Percentiles rank a stretch among this genome's conserved stretches.
These are phyloP conservation scores for Meganola albula DNA, from an alignment of 2,888 invertebrate genomes.

Conservation along the genomic window DNA sequence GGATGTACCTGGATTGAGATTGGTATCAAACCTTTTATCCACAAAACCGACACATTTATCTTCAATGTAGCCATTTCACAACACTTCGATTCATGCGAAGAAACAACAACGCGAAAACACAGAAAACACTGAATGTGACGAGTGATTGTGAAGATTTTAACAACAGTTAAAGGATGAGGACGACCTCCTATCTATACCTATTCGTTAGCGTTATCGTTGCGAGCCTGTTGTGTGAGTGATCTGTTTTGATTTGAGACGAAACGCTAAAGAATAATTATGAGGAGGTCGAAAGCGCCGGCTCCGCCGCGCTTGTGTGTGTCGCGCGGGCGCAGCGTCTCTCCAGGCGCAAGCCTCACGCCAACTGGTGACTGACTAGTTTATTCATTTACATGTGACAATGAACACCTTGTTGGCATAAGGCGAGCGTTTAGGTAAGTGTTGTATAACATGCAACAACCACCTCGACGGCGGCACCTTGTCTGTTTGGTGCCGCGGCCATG, in stretches of 20 bases:
- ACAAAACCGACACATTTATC: slow-evolving; percentile 51
- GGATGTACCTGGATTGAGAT: slow-evolving; percentile 64
- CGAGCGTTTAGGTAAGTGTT: slow-evolving; percentile 50
- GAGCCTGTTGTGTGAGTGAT: slow-evolving; percentile 24
- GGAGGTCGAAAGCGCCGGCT: slow-evolving; percentile 67
- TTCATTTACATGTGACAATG: slow-evolving; percentile 8
- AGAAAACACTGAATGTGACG: slow-evolving; percentile 61
- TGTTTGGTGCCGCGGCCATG: slow-evolving; percentile 38
- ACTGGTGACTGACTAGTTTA: slow-evolving; percentile 20
- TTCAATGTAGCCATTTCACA: slow-evolving; percentile 60
- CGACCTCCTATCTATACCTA: slow-evolving; percentile 41
- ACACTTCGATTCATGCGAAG: slow-evolving; percentile 70
- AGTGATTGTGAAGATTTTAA: slow-evolving; percentile 52
- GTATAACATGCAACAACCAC: slow-evolving; percentile 59
- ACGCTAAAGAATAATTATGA: slow-evolving; percentile 38
- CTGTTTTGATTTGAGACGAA: slow-evolving; percentile 28
- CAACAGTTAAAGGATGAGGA: slow-evolving; percentile 53
- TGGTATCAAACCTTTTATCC: slow-evolving; percentile 49
- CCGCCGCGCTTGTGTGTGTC: slow-evolving; percentile 71
- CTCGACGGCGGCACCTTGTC: slow-evolving; percentile 40
- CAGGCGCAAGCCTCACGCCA: slow-evolving; percentile 45
- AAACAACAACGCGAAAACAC: slow-evolving; percentile 68
- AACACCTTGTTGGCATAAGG: slow-evolving; percentile 38
- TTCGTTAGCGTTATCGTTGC: slow-evolving; percentile 29
- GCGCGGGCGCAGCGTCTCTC: slow-evolving; percentile 49